Base-by-base conservation (phyloP, 2,888 invertebrate genomes). In the Polymixis flavicincta region DNA sequence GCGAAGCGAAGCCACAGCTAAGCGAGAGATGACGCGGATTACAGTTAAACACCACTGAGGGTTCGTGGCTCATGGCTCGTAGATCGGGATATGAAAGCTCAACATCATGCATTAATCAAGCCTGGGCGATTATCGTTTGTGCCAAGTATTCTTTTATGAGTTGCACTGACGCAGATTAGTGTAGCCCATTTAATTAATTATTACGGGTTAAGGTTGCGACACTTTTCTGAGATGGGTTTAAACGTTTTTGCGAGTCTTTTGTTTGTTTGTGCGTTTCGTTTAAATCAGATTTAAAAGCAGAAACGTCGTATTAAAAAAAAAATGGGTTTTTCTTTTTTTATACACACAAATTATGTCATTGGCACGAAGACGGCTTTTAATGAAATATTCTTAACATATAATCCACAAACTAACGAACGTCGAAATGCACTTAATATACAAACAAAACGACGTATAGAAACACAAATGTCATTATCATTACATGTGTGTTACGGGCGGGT, bases 171-270 rank as follows among this genome's bases (percentile, higher is more conserved):
- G 42, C 48, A 82, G 84, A 85, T 85, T 84, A 85, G 70, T 84
- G 77, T 78, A 78, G 65, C 74, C 64, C 64, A 71, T 70, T 80
- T 75, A 86, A 86, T 86, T 85, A 86, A 86, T 86, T 86, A 83
- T 78, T 71, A 74, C 32, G 72, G 63, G 82, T 75, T 83, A 75
- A 75, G 80, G 76, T 75, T 65, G 78, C 80, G 82, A 82, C 85
- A 84, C 55, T 85, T 84, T 76, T 72, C 80, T 76, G 76, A 84
- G 80, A 80, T 75, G 72, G 75, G 75, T 77, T 57, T 68, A 45
- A 71, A 72, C 72, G 60, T 79, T 82, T 85, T 80, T 82, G 54
- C 66, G 42, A 59, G 37, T 22, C 65, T 67, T 76, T 75, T 71
- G 63, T 74, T 73, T 75, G 60, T 68, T 60, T 59, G 25, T 67